Conservation (phyloP, 2,113 vertebrate genomes). For the Archocentrus centrarchus region DNA sequence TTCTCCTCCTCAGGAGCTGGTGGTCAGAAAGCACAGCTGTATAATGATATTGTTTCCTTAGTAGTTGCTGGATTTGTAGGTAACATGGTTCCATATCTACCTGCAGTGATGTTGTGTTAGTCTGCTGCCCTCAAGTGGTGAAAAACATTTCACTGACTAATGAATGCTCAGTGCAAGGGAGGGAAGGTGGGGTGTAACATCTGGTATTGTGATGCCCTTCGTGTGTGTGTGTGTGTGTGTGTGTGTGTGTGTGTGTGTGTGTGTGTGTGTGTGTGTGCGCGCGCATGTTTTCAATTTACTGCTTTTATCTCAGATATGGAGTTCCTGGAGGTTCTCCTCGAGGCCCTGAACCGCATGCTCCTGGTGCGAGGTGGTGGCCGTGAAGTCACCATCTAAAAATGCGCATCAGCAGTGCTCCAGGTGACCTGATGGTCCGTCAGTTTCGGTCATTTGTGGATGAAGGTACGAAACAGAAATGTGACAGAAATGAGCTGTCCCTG, state of each 20-base stretch:
- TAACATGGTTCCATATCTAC: neutral
- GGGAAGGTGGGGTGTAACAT: neutral
- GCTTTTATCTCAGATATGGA: conserved; percentile 88
- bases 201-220: neutral
- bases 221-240: neutral
- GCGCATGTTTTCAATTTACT: conserved; percentile 72
- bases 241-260: neutral
- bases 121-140: neutral
- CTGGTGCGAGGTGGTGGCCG: conserved; percentile 93
- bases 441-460: no score
- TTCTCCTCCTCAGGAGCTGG: neutral
- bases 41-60: neutral
- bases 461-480: no score
- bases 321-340: conserved; percentile 95
- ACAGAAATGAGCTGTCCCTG: no score
- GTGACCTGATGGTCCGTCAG: no score
- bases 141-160: neutral
- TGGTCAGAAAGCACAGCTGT: neutral
- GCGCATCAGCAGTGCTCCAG: no score
- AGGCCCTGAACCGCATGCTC: conserved; percentile 91
- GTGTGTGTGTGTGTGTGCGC: no score
- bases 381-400: conserved; percentile 99
- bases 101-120: neutral
- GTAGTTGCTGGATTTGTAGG: neutral
- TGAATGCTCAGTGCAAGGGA: neutral